Conservation (phyloP, 1,140 invertebrate species). For the Lutraria rhynchaena region DNA sequence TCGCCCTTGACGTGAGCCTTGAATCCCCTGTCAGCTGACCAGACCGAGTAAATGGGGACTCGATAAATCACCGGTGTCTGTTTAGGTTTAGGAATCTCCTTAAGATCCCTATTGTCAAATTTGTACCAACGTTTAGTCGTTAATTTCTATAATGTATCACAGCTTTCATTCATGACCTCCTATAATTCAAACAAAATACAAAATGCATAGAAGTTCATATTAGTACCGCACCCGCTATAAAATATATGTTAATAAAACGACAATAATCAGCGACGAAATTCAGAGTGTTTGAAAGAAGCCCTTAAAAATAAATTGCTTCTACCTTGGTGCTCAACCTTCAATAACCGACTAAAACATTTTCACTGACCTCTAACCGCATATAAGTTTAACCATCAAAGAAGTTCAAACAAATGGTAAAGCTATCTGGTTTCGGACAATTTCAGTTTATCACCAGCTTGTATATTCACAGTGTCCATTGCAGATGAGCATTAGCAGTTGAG, state of each 20-base stretch:
- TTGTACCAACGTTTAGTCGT: slow-evolving; percentile 35
- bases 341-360: slow-evolving; percentile 22
- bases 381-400: slow-evolving; percentile 53
- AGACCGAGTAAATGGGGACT: slow-evolving; percentile 5
- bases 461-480: background rate
- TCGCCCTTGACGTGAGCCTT: slow-evolving; percentile 9
- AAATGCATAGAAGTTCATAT: slow-evolving; percentile 5
- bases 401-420: background rate
- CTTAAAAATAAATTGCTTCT: slow-evolving; percentile 15
- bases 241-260: slow-evolving; percentile 48
- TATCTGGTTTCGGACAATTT: slow-evolving; percentile 56
- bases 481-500: too few species aligned
- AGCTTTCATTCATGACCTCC: background rate
- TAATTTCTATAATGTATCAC: slow-evolving; percentile 36
- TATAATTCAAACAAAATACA: background rate
- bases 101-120: slow-evolving; percentile 41
- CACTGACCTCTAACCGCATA: slow-evolving; percentile 47
- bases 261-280: slow-evolving; percentile 29
- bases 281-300: slow-evolving; percentile 16
- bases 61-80: slow-evolving; percentile 53
- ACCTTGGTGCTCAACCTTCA: slow-evolving; percentile 21
- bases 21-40: background rate
- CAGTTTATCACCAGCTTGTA: slow-evolving; percentile 42
- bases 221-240: slow-evolving; percentile 13
- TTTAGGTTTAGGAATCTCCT: slow-evolving; percentile 15